These are phyloP conservation scores for Phrixothrix hirtus DNA, from an alignment of 2,888 invertebrate genomes.

Conservation along the genomic window DNA sequence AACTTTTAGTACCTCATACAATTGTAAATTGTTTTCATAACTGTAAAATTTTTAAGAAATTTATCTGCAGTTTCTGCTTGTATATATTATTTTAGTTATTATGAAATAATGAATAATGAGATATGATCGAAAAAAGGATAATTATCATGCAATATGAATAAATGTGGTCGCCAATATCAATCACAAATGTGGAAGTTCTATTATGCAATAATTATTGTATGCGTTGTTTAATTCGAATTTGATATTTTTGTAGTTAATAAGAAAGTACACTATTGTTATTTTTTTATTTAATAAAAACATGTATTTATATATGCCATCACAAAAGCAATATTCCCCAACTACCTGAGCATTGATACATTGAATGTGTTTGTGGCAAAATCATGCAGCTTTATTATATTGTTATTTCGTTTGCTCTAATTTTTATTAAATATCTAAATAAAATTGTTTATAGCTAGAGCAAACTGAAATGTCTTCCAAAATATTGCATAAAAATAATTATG, in stretches of 20 bases:
- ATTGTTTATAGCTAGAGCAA: no score
- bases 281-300: slow-evolving; percentile 10
- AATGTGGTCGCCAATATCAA: slow-evolving; percentile 12
- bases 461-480: background rate
- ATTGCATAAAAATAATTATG: background rate
- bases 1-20: slow-evolving; percentile 48
- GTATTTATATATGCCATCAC: slow-evolving; percentile 3
- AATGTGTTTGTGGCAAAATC: slow-evolving; percentile 12
- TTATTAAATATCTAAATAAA: no score
- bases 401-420: no score
- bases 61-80: slow-evolving; percentile 55
- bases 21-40: slow-evolving; percentile 52
- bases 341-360: slow-evolving; percentile 10
- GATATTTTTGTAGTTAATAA: slow-evolving; percentile 15
- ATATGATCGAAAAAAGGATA: slow-evolving; percentile 4
- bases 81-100: slow-evolving; percentile 44
- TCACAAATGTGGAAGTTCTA: slow-evolving; percentile 15
- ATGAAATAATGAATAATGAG: slow-evolving; percentile 6
- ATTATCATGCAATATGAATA: slow-evolving; percentile 3
- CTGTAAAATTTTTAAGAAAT: slow-evolving; percentile 46
- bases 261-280: slow-evolving; percentile 22
- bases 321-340: background rate
- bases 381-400: background rate
- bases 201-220: slow-evolving; percentile 24
- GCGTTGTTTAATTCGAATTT: slow-evolving; percentile 17